These are phyloP conservation scores for Chelidonichthys spinosus DNA, from an alignment of 2,797 vertebrate genomes.

Conservation along the genomic window DNA sequence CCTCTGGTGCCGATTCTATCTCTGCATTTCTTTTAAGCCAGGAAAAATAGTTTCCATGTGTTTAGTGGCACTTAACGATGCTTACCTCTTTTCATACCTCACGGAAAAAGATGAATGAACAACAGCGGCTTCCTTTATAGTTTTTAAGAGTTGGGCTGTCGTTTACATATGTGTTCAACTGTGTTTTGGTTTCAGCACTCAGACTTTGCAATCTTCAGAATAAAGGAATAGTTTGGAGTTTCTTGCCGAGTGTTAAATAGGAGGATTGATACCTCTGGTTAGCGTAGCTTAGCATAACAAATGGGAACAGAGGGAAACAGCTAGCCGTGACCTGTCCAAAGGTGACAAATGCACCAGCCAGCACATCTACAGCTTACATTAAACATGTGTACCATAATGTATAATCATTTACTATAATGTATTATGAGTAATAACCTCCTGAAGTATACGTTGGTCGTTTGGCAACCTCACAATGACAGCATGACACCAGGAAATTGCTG, in stretches of 20 bases:
- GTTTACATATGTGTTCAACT: neutral
- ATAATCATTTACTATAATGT: too few relatives aligned
- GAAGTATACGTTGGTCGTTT: neutral
- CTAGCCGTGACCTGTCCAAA: too few relatives aligned
- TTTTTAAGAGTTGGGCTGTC: slow-evolving; percentile 8
- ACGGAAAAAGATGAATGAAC: slow-evolving; percentile 27
- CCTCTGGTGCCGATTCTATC: slow-evolving; percentile 68
- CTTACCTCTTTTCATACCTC: slow-evolving; percentile 40
- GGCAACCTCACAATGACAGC: neutral
- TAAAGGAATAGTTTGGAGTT: neutral
- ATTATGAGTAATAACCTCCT: neutral
- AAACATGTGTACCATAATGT: too few relatives aligned
- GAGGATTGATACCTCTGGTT: neutral
- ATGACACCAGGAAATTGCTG: neutral
- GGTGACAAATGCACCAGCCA: neutral
- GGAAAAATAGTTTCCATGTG: slow-evolving; percentile 76
- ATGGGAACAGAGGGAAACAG: neutral
- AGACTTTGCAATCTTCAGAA: slow-evolving; percentile 3
- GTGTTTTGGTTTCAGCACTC: slow-evolving; percentile 9
- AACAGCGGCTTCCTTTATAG: slow-evolving; percentile 20
- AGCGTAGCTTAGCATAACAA: slow-evolving; percentile 13
- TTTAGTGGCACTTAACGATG: slow-evolving; percentile 24
- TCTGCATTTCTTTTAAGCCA: slow-evolving; percentile 60
- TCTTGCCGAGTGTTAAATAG: neutral
- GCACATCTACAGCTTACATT: neutral